Percentiles rank a stretch among this genome's conserved stretches.
These are phyloP conservation scores for Oreortyx pictus DNA, from an alignment of 2,797 vertebrate species.

Conservation along the genomic window DNA sequence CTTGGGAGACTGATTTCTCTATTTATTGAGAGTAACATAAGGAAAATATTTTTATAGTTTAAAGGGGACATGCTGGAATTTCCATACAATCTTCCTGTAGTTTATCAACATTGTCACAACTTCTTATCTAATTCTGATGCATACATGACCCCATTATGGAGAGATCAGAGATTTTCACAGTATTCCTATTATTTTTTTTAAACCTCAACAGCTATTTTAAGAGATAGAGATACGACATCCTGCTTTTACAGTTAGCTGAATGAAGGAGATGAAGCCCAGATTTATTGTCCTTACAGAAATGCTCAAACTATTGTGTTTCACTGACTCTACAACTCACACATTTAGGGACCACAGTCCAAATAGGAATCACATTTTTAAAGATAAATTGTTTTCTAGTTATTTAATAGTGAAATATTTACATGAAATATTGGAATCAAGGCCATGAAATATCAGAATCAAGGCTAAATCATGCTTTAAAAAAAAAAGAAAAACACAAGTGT, in stretches of 20 bases:
- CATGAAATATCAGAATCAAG: background rate
- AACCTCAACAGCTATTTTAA: background rate
- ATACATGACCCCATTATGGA: background rate
- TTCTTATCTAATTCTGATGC: background rate
- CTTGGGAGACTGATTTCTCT: background rate
- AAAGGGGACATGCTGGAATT: background rate
- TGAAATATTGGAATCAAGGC: background rate
- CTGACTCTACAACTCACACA: background rate
- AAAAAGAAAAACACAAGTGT: background rate
- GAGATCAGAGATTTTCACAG: background rate
- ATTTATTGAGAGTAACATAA: background rate
- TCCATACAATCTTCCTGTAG: background rate
- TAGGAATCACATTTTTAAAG: background rate
- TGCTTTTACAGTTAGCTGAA: background rate
- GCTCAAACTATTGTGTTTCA: background rate
- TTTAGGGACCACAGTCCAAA: background rate
- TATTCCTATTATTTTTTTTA: background rate
- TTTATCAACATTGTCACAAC: background rate
- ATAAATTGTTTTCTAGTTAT: background rate
- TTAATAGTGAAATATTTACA: background rate
- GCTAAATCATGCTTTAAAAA: background rate
- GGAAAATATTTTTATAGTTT: background rate
- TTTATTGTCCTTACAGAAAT: background rate
- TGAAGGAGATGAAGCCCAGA: background rate
- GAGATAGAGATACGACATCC: background rate